Percentiles rank a stretch among this genome's conserved stretches.
phyloP scores from a whole-genome alignment of 2,888 invertebrate species.

The Cryptocephalus primarius region DNA sequence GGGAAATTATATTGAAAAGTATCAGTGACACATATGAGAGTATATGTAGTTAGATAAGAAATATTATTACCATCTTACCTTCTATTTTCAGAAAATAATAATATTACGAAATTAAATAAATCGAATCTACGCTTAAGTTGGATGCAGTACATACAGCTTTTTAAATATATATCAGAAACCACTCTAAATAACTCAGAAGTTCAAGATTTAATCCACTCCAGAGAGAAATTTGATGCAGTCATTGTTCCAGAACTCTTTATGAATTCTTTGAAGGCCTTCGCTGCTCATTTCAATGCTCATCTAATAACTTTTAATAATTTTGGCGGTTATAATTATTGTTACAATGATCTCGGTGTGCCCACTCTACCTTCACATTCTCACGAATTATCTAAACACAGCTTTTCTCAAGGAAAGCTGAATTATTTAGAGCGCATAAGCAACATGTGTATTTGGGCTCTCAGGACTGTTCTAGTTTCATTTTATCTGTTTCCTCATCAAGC shows the following conservation, averaged over 20 bases:
- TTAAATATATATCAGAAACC: neutral
- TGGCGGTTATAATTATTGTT: too few species aligned
- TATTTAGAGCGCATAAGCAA: slow-evolving; percentile 45
- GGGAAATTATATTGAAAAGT: slow-evolving; percentile 20
- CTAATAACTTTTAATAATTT: slow-evolving; percentile 26
- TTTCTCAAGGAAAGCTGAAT: slow-evolving; percentile 27
- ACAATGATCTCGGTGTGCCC: too few species aligned
- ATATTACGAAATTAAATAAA: too few species aligned
- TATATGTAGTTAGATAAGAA: too few species aligned
- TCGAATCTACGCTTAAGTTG: too few species aligned
- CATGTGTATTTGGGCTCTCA: slow-evolving; percentile 23
- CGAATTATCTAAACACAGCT: neutral
- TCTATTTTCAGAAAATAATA: too few species aligned
- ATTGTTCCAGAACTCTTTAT: slow-evolving; percentile 38
- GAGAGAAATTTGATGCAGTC: slow-evolving; percentile 30
- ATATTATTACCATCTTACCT: too few species aligned
- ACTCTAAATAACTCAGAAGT: slow-evolving; percentile 30
- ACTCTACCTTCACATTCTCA: neutral
- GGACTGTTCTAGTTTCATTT: slow-evolving; percentile 10
- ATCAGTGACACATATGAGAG: too few species aligned
- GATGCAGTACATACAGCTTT: too few species aligned
- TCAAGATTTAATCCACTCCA: slow-evolving; percentile 22
- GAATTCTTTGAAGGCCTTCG: slow-evolving; percentile 35
- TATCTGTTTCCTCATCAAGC: slow-evolving; percentile 18
- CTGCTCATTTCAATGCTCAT: slow-evolving; percentile 27